Percentiles rank a stretch among this genome's conserved stretches.
phyloP scores from a whole-genome alignment of 2,888 invertebrate species.

The Aspidiotus destructor region DNA sequence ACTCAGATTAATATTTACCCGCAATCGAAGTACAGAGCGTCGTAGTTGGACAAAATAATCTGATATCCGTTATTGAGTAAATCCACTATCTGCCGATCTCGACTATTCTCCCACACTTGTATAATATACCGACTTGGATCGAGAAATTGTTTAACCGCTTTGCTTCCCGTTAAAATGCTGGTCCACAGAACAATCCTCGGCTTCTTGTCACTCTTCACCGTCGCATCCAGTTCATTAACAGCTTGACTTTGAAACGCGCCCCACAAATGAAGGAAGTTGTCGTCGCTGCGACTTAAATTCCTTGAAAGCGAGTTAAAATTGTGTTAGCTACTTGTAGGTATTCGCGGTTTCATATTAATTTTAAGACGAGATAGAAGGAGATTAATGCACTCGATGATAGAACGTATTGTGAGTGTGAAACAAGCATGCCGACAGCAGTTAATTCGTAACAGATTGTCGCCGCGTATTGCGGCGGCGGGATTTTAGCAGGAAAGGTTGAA shows the following conservation, averaged over 20 bases:
- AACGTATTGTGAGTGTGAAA: too few relatives aligned
- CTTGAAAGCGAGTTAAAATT: background rate
- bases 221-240: conserved; percentile 48
- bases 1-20: conserved; percentile 6
- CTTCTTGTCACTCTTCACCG: conserved; percentile 34
- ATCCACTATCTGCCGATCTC: conserved; percentile 54
- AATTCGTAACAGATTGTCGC: too few relatives aligned
- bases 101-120: conserved; percentile 68
- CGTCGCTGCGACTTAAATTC: conserved; percentile 37
- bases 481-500: too few relatives aligned
- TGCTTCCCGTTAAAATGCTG: conserved; percentile 60
- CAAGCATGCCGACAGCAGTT: too few relatives aligned
- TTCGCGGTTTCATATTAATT: too few relatives aligned
- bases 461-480: too few relatives aligned
- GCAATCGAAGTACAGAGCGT: conserved; percentile 41
- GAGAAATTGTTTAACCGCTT: conserved; percentile 55
- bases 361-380: too few relatives aligned
- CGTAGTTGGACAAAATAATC: conserved; percentile 76
- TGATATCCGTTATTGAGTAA: conserved; percentile 62
- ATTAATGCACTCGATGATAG: too few relatives aligned
- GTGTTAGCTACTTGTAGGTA: background rate
- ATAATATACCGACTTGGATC: conserved; percentile 67
- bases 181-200: conserved; percentile 59
- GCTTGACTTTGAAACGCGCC: conserved; percentile 64
- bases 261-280: conserved; percentile 49